A percentile compares a stretch with the other conserved stretches of the same genome.
phyloP scores from a whole-genome alignment of 2,797 vertebrate genomes.

The Mormyrops attenuatus region DNA sequence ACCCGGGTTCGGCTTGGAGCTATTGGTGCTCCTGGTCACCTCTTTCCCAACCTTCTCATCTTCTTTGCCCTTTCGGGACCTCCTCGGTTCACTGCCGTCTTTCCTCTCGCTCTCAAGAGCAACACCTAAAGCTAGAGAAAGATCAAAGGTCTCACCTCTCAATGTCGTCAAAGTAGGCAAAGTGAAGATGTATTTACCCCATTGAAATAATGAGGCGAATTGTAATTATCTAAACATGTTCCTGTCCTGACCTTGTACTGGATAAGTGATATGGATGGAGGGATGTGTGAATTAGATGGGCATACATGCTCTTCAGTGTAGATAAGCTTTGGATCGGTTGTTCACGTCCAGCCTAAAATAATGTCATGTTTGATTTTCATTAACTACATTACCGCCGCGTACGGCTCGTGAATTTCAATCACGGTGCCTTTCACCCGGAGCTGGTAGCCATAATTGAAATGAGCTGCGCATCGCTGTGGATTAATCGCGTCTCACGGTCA shows the following conservation, averaged over 20 bases:
- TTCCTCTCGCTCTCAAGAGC: constrained; percentile 35
- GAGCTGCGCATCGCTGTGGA: constrained; percentile 46
- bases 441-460: constrained; percentile 43
- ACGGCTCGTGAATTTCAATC: constrained; percentile 48
- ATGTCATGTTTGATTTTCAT: constrained; percentile 48
- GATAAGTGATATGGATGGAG: neutral
- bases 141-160: neutral
- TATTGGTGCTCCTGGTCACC: neutral
- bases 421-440: constrained; percentile 22
- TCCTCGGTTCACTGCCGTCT: constrained; percentile 22
- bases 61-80: constrained; percentile 19
- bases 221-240: neutral
- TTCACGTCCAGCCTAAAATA: constrained; percentile 22
- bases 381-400: constrained; percentile 47
- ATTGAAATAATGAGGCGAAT: neutral
- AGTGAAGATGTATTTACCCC: neutral
- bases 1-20: neutral
- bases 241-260: neutral
- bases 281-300: neutral
- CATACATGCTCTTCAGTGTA: neutral
- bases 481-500: constrained; percentile 40
- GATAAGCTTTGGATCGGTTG: neutral
- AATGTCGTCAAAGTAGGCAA: neutral
- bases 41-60: constrained; percentile 17
- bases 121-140: constrained; percentile 29